phyloP scores from a whole-genome alignment of 2,797 vertebrate species.

The Pempheris klunzingeri region DNA sequence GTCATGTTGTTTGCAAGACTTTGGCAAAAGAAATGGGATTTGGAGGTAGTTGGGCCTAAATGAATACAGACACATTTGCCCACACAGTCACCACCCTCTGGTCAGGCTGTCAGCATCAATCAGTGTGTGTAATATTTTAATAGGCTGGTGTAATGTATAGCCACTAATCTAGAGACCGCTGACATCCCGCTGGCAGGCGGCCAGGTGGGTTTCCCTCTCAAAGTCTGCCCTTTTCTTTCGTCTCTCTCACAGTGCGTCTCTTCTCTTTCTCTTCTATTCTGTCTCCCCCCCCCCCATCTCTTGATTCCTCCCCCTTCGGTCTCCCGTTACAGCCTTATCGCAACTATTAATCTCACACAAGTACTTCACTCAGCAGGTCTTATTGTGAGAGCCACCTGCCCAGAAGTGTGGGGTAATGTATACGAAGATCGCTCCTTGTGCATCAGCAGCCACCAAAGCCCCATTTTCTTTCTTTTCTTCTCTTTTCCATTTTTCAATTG shows the following conservation, averaged over 20 bases:
- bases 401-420: conserved; percentile 59
- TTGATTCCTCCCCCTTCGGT: conserved; percentile 21
- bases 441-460: background rate
- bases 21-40: conserved; percentile 28
- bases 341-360: conserved; percentile 84
- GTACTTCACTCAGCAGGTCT: conserved; percentile 84
- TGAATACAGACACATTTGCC: conserved; percentile 72
- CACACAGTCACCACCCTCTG: conserved; percentile 67
- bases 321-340: conserved; percentile 79
- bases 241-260: conserved; percentile 27
- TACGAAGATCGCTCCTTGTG: conserved; percentile 43
- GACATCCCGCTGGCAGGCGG: conserved; percentile 88
- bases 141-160: conserved; percentile 89
- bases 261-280: conserved; percentile 33
- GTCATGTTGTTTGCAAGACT: conserved; percentile 26
- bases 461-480: background rate
- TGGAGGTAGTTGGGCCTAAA: conserved; percentile 41
- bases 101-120: conserved; percentile 88
- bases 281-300: background rate
- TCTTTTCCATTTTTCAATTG: background rate
- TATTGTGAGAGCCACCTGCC: conserved; percentile 83
- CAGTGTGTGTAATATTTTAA: conserved; percentile 86
- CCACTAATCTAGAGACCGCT: conserved; percentile 90
- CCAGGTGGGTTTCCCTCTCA: conserved; percentile 83
- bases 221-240: conserved; percentile 22